Evolutionary conservation across 2,113 vertebrate genomes (phyloP).

Genomic region (Paraplagusia blochii): DNA sequence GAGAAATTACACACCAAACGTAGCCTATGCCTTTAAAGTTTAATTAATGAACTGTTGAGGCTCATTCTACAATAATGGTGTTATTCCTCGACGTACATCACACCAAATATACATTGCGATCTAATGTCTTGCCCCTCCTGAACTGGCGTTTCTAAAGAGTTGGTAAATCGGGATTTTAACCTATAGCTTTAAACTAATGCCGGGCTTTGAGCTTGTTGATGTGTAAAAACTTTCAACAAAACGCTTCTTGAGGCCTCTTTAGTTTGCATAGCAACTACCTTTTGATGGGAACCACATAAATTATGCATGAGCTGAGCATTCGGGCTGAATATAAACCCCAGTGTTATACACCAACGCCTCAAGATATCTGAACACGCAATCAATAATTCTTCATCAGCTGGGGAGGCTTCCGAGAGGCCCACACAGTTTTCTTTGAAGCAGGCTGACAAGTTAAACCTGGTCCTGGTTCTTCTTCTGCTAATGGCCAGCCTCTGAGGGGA

Average conservation of each 20-base stretch:
- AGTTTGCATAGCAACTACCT: slow-evolving; percentile 69
- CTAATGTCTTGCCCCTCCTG: slow-evolving; percentile 14
- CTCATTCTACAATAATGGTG: slow-evolving; percentile 5
- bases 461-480: slow-evolving; percentile 64
- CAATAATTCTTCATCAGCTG: slow-evolving; percentile 77
- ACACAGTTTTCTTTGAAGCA: slow-evolving; percentile 73
- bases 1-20: slow-evolving; percentile 41
- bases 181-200: slow-evolving; percentile 52
- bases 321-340: slow-evolving; percentile 71
- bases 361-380: slow-evolving; percentile 77
- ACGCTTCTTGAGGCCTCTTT: slow-evolving; percentile 66
- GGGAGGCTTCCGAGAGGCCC: slow-evolving; percentile 65
- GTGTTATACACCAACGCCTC: slow-evolving; percentile 72
- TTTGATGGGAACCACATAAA: slow-evolving; percentile 75
- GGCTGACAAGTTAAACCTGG: slow-evolving; percentile 75
- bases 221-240: slow-evolving; percentile 71
- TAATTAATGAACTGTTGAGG: slow-evolving; percentile 30
- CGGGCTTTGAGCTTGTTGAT: slow-evolving; percentile 65
- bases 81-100: slow-evolving; percentile 21
- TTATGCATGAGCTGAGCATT: slow-evolving; percentile 74
- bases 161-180: slow-evolving; percentile 35
- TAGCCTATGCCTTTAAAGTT: slow-evolving; percentile 41
- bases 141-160: slow-evolving; percentile 1
- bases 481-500: slow-evolving; percentile 64
- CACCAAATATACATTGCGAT: slow-evolving; percentile 24